phyloP scores from a whole-genome alignment of 2,113 vertebrate genomes.

The Campylorhamphus procurvoides region DNA sequence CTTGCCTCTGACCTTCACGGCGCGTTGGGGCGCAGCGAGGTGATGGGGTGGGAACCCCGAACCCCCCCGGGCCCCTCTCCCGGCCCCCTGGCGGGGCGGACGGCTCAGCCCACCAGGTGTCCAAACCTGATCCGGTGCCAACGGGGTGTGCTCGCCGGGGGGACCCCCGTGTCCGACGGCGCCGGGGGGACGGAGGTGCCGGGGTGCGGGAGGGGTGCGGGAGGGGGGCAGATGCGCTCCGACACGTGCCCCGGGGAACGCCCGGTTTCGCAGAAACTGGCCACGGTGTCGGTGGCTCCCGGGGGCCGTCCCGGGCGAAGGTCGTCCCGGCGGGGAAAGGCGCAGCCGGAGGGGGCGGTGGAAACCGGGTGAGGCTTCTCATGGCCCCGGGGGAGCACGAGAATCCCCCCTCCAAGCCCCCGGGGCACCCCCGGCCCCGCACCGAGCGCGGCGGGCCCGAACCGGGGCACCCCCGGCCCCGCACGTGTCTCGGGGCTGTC shows the following conservation, averaged over 20 bases:
- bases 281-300: neutral
- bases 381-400: neutral
- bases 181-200: neutral
- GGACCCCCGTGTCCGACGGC: neutral
- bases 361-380: neutral
- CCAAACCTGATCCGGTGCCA: neutral
- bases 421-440: neutral
- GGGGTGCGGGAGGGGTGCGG: neutral
- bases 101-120: neutral
- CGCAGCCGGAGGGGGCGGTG: neutral
- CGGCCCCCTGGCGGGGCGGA: rapidly evolving
- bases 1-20: conserved; percentile 46
- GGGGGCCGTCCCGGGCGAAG: conserved; percentile 7
- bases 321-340: neutral
- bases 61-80: neutral
- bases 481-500: neutral
- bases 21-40: neutral
- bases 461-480: neutral
- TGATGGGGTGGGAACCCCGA: neutral
- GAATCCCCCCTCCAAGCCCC: neutral
- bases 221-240: neutral
- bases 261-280: conserved; percentile 44
- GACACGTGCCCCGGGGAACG: conserved; percentile 17
- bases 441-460: neutral
- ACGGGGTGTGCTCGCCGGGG: rapidly evolving